A percentile compares a stretch with the other conserved stretches of the same genome.
Evolutionary conservation across 2,113 vertebrate species (phyloP).

Genomic region (Platichthys flesus): DNA sequence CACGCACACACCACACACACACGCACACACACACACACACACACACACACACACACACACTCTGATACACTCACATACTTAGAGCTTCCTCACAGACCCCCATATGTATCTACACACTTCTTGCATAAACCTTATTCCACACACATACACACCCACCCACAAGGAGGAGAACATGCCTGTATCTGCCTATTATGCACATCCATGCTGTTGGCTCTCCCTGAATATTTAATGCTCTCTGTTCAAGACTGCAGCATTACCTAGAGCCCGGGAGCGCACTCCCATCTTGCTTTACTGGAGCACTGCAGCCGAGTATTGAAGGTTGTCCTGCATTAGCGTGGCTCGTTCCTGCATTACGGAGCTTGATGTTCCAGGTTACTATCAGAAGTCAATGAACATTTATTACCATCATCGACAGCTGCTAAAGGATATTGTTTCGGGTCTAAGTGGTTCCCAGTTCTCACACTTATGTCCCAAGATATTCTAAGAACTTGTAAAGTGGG

Average conservation of each 20-base stretch:
- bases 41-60: too few relatives aligned
- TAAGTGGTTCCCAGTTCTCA: constrained; percentile 9
- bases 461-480: constrained; percentile 32
- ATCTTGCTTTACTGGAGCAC: constrained; percentile 62
- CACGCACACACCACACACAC: too few relatives aligned
- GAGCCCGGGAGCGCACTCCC: constrained; percentile 53
- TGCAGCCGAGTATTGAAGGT: constrained; percentile 58
- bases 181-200: constrained; percentile 78
- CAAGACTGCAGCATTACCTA: constrained; percentile 80
- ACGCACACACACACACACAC: too few relatives aligned
- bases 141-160: constrained; percentile 29
- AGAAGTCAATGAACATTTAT: constrained; percentile 47
- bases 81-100: constrained; percentile 34
- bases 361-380: constrained; percentile 29
- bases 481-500: constrained; percentile 10
- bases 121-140: constrained; percentile 54
- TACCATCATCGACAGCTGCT: constrained; percentile 14
- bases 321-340: constrained; percentile 39
- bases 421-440: constrained; percentile 14
- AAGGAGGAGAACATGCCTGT: constrained; percentile 59
- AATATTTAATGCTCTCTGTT: constrained; percentile 82
- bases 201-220: constrained; percentile 74
- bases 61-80: constrained; percentile 7
- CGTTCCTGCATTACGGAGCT: constrained; percentile 18
- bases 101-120: constrained; percentile 40